Base-by-base conservation (phyloP, 1,140 invertebrate species). In the Philopotamus ludificatus region DNA sequence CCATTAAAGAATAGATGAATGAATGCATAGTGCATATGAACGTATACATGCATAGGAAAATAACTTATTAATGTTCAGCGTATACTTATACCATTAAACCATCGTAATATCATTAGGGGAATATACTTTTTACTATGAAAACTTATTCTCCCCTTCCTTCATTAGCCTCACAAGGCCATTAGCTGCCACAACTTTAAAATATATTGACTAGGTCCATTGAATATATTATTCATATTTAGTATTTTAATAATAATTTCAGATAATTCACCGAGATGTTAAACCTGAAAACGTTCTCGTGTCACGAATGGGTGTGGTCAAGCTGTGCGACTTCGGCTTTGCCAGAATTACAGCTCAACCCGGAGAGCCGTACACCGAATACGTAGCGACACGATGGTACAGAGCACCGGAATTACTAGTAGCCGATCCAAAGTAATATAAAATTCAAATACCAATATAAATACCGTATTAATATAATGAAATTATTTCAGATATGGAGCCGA, bases 211-310 rank as follows among this genome's bases (percentile, higher is more conserved):
- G n/a, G n/a, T n/a, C n/a, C n/a, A n/a, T n/a, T n/a, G n/a, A n/a
- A n/a, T n/a, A n/a, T n/a, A n/a, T n/a, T n/a, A n/a, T n/a, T n/a
- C n/a, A n/a, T n/a, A n/a, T n/a, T n/a, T n/a, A n/a, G n/a, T n/a
- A n/a, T n/a, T n/a, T n/a, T n/a, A n/a, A n/a, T n/a, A 34, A 34
- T 7, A 34, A 34, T 76, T 75, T 55, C 77, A 94, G 91, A 91
- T 94, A 71, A 92, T 96, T 72, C 93, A 96, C 75, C 81, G 93
- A 23, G 93, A 95, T 75, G 85, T 95, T 7, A 96, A 96, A 74
- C 92, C 93, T n/a, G 93, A 95, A 75, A 96, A 96, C 74, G 86
- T 96, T 10, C 77, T 95, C 21, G 87, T 95, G 0, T 93, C 91
- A 20, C 84, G 86, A 55, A 80, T 83, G 26, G 91, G 92, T 0